Evolutionary conservation across 92 coral and sea anemone genomes (phyloP).

Genomic region (Zoanthus gigantus): DNA sequence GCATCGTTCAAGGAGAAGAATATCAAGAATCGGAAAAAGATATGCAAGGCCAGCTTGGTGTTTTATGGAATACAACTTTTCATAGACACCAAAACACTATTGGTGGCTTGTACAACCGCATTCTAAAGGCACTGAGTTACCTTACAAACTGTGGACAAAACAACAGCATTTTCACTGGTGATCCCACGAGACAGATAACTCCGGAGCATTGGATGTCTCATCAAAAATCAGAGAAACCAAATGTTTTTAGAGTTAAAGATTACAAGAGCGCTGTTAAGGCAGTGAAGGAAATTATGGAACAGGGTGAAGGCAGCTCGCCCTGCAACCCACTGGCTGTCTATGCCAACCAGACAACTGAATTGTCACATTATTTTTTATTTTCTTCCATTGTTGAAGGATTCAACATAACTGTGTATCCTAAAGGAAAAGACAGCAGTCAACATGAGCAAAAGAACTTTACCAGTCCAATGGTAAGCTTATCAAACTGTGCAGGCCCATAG

Average conservation of each 20-base stretch:
- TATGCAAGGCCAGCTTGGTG: slow-evolving; percentile 35
- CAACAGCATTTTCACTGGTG: slow-evolving; percentile 75
- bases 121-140: slow-evolving; percentile 60
- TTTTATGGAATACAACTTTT: slow-evolving; percentile 29
- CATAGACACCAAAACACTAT: slow-evolving; percentile 67
- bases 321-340: slow-evolving; percentile 79
- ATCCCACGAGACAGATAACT: slow-evolving; percentile 52
- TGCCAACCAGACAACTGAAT: slow-evolving; percentile 48
- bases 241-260: slow-evolving; percentile 58
- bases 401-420: slow-evolving; percentile 45
- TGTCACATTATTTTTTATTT: slow-evolving; percentile 81
- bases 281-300: slow-evolving; percentile 64
- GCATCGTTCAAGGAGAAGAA: neutral
- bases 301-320: slow-evolving; percentile 85
- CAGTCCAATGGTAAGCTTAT: neutral
- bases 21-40: slow-evolving; percentile 3
- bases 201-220: slow-evolving; percentile 37
- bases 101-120: slow-evolving; percentile 74
- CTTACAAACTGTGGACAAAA: slow-evolving; percentile 66
- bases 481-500: neutral
- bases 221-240: slow-evolving; percentile 47
- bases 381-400: slow-evolving; percentile 71
- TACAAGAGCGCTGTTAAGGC: slow-evolving; percentile 74
- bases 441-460: neutral
- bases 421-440: slow-evolving; percentile 7